Evolutionary conservation across 2,888 invertebrate genomes (phyloP), one percentile per base, ranked within the genome.

Genomic region (Dorcus hopei): DNA sequence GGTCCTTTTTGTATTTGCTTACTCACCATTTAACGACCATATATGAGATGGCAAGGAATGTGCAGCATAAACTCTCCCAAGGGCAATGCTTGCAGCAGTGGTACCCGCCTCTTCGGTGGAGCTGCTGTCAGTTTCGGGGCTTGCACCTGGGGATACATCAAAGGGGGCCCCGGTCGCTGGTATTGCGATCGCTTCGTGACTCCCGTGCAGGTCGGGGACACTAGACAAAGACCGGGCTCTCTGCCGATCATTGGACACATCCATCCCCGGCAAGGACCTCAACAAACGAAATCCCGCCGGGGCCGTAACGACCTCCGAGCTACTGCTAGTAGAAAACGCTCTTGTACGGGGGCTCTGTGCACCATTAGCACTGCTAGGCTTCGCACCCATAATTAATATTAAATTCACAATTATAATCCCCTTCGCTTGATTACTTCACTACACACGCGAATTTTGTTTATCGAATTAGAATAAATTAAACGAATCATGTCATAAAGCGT

Each of bases 31-130:
- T 72, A 93, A 83, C 69, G 93, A 92, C 92, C 93, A 93, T 82
- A 94, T 92, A 80, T 93, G 93, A 69, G 93, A 91, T 75, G 93
- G 93, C 81, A 93, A 82, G 71, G 93, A 93, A 79, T 93, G 93
- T 70, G 93, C 92, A 61, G 93, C 89, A 74, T 91, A 93, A 39
- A 93, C 92, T 65, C 92, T 82, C 60, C 91, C 89, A 52, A 89
- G 82, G 57, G 87, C 85, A 64, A 88, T 80, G 61, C 78, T 79
- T 38, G 80, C 78, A 41, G 79, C 77, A 57, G 77, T 73, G 26
- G 76, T 71, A 58, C 80, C 81, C 51, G 84, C 83, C 69, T 89
- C 89, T 71, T 89, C 89, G 50, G 87, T 85, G 64, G 82, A 86
- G 74, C 85, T 88, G 74, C 83, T 85, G 81, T 85, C 89, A 50